A percentile compares a stretch with the other conserved stretches of the same genome.
Evolutionary conservation across 2,113 vertebrate species (phyloP).

Genomic region (Meles meles): DNA sequence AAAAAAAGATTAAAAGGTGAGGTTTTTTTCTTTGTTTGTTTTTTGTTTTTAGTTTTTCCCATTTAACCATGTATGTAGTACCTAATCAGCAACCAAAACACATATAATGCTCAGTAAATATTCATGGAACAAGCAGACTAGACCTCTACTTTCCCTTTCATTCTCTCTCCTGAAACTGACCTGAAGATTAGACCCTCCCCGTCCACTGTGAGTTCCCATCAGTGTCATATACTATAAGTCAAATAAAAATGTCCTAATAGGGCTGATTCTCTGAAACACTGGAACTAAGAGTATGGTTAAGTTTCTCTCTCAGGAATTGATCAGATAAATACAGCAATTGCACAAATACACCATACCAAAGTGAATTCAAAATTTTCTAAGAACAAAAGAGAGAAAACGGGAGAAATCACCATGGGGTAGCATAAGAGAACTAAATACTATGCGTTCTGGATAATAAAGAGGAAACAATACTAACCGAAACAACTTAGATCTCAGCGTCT

Average conservation of each 20-base stretch:
- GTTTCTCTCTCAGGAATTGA: neutral
- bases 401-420: neutral
- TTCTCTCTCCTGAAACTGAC: neutral
- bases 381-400: neutral
- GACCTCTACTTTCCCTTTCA: neutral
- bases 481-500: neutral
- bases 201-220: neutral
- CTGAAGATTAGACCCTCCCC: neutral
- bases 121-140: neutral
- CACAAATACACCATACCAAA: neutral
- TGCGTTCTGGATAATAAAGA: neutral
- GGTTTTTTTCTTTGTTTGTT: neutral
- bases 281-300: neutral
- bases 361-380: neutral
- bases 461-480: neutral
- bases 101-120: neutral
- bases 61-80: neutral
- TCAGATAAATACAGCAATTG: neutral
- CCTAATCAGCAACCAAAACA: neutral
- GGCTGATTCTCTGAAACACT: neutral
- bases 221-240: neutral
- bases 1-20: neutral
- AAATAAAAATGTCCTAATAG: neutral
- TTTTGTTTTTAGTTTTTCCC: neutral
- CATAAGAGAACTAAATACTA: neutral